Evolutionary conservation across 2,113 vertebrate species (phyloP).

Genomic region (Pyxicephalus adspersus): DNA sequence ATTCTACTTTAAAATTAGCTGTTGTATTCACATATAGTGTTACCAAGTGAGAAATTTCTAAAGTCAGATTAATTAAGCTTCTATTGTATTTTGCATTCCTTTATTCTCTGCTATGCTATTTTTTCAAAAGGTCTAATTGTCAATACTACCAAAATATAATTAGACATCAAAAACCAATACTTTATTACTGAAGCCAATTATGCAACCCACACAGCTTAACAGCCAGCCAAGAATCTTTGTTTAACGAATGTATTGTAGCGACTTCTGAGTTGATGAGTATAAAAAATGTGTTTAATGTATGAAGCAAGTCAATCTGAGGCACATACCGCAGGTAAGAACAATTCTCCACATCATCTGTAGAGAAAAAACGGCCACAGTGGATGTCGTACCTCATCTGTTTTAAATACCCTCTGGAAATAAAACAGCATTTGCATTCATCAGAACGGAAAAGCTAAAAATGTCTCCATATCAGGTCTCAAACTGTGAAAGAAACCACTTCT

Average conservation of each 20-base stretch:
- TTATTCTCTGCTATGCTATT: not conserved
- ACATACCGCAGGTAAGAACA: not conserved
- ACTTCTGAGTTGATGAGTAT: not conserved
- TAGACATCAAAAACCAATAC: slow-evolving; percentile 8
- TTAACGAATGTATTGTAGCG: not conserved
- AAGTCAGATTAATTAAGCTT: not conserved
- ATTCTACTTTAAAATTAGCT: too few relatives aligned
- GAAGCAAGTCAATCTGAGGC: slow-evolving; percentile 16
- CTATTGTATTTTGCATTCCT: not conserved
- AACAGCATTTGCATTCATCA: slow-evolving; percentile 42
- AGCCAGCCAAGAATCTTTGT: not conserved
- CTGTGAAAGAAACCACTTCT: slow-evolving; percentile 48
- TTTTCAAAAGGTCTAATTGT: slow-evolving; percentile 36
- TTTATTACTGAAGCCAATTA: slow-evolving; percentile 39
- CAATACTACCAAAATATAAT: slow-evolving; percentile 12
- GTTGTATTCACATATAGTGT: not conserved
- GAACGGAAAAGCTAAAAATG: slow-evolving; percentile 44
- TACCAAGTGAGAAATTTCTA: not conserved
- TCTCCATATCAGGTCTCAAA: slow-evolving; percentile 21
- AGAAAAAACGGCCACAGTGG: not conserved
- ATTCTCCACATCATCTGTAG: not conserved
- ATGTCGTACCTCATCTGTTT: slow-evolving; percentile 4
- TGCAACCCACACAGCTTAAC: not conserved
- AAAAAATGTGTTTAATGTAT: not conserved
- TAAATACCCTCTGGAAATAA: slow-evolving; percentile 41